phyloP scores from a whole-genome alignment of 2,888 invertebrate genomes.

The Nomada fucata region DNA sequence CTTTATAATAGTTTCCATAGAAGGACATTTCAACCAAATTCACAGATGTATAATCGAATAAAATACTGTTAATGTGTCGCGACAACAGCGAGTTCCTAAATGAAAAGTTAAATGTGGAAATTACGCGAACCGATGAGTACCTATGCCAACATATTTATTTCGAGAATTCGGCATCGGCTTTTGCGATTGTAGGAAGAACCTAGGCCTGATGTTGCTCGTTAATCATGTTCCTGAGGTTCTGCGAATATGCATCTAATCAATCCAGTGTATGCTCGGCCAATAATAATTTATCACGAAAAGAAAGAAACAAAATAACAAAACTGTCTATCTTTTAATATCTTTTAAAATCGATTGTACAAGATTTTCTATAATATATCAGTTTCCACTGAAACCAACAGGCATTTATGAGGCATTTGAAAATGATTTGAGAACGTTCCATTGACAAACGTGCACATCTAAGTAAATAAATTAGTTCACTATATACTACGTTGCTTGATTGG shows the following conservation, averaged over 20 bases:
- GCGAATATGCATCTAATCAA: not conserved
- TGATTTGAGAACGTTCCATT: too few species aligned
- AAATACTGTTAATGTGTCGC: constrained; percentile 33
- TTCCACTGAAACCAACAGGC: too few species aligned
- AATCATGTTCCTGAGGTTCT: constrained; percentile 19
- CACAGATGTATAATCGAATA: constrained; percentile 34
- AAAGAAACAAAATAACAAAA: not conserved
- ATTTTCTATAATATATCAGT: too few species aligned
- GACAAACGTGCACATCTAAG: too few species aligned
- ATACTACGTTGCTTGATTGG: not conserved
- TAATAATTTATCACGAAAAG: not conserved
- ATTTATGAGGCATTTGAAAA: too few species aligned
- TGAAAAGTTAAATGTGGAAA: constrained; percentile 63
- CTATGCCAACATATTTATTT: constrained; percentile 66
- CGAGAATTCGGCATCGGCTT: constrained; percentile 35
- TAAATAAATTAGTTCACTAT: not conserved
- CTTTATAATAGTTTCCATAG: not conserved
- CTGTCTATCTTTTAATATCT: not conserved
- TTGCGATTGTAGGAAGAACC: constrained; percentile 19
- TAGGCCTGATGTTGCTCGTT: constrained; percentile 18
- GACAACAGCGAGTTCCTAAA: constrained; percentile 37
- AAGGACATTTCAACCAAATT: not conserved
- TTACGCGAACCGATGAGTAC: constrained; percentile 56
- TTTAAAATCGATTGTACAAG: too few species aligned
- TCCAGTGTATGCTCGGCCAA: not conserved